Evolutionary conservation across 2,113 vertebrate species (phyloP).

Genomic region (Otis tarda): DNA sequence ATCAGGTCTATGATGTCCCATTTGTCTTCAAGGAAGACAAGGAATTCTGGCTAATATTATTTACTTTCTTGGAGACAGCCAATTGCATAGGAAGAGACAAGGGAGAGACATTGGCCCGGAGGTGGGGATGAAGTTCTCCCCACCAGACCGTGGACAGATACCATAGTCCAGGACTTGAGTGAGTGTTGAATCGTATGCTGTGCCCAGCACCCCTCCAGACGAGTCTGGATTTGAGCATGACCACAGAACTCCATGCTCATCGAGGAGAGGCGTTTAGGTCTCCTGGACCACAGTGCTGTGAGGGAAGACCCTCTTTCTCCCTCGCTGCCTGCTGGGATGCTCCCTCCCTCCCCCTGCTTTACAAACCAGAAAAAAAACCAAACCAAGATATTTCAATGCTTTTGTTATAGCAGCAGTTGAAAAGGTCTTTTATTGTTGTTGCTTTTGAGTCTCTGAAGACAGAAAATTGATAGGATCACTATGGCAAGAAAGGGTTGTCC

Average conservation of each 20-base stretch:
- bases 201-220: neutral
- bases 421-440: neutral
- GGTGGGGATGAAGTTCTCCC: neutral
- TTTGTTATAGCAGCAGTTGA: neutral
- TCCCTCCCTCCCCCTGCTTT: neutral
- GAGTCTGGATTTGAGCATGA: neutral
- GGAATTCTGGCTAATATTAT: neutral
- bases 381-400: neutral
- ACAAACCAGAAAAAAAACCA: neutral
- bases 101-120: rapidly evolving
- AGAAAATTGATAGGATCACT: neutral
- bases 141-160: too few relatives aligned
- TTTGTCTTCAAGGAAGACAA: neutral
- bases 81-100: neutral
- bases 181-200: rapidly evolving
- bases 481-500: rapidly evolving
- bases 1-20: too few relatives aligned
- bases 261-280: neutral
- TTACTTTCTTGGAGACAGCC: neutral
- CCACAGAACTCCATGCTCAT: neutral
- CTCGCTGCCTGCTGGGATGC: neutral
- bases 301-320: neutral
- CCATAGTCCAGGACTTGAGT: neutral
- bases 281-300: neutral
- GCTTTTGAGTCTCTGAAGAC: neutral